Conservation (phyloP, 2,888 invertebrate species). For the Hetaerina titia region DNA sequence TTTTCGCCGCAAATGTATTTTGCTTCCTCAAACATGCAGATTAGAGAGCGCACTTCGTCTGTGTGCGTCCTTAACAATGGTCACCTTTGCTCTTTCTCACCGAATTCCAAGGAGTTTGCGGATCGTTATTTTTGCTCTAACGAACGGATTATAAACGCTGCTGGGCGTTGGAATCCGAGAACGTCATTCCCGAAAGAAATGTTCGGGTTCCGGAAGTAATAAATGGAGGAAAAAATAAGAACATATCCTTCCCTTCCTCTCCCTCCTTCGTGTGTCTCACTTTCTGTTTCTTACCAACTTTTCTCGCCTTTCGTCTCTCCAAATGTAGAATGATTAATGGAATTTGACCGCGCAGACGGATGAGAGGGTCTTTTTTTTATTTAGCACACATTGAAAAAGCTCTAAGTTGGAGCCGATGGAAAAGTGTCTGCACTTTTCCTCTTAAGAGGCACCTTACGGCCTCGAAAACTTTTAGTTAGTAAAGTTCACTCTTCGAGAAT, state of each 20-base stretch:
- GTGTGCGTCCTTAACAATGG: background rate
- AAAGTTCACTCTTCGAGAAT: background rate
- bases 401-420: background rate
- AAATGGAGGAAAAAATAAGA: slow-evolving; percentile 13
- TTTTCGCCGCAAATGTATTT: background rate
- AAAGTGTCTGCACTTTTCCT: background rate
- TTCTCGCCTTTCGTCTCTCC: background rate
- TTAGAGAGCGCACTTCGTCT: background rate
- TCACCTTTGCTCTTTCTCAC: background rate
- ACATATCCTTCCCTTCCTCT: background rate
- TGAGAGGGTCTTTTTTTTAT: background rate
- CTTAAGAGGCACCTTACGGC: background rate
- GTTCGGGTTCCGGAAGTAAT: background rate
- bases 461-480: background rate
- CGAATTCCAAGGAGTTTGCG: background rate
- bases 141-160: slow-evolving; percentile 25
- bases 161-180: background rate
- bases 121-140: slow-evolving; percentile 46
- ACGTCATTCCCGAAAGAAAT: slow-evolving; percentile 4
- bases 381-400: background rate
- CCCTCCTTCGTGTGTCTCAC: background rate
- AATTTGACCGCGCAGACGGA: background rate
- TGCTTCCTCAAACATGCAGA: too few relatives aligned
- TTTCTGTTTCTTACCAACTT: background rate
- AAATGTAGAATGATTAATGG: background rate